Evolutionary conservation across 2,113 vertebrate species (phyloP), one percentile per base, ranked within the genome.

Genomic region (Lynx canadensis): DNA sequence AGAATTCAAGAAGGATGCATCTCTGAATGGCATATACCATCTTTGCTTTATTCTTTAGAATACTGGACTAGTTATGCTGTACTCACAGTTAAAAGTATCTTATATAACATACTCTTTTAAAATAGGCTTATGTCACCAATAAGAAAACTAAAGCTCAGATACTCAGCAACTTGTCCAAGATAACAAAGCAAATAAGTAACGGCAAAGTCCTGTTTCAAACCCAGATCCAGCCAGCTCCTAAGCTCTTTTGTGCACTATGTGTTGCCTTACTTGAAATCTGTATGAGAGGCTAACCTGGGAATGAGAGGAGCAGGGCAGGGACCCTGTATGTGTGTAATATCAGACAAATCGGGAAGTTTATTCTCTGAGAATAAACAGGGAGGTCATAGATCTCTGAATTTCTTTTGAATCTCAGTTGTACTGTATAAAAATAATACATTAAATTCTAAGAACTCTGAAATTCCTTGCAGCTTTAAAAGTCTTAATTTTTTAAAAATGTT

Each of bases 121-220:
- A 65, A 83, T n/a, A 41, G 15, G 31, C 29, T 87, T 25, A 68
- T 21, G 76, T 93, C 65, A 82, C 76, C 60, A 91, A 5, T 94
- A 65, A 80, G 33, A 80, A 90, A 90, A 57, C 65, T 71, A 82
- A 96, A 95, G 63, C 15, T 93, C 50, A 90, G 80, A 96, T 50
- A 95, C 78, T 76, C n/a, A 69, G 41, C 87, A 82, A 31, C 66
- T 90, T 93, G 55, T 29, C 63, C 55, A 79, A 38, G 36, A 82
- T 83, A 65, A 71, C 29, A 73, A 73, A 50, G 38, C 11, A 65
- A 93, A n/a, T 78, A 71, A 57, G 18, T 66, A 89, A 85, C 55
- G 69, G 31, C 31, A 82, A 33, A 89, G 76, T 91, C n/a, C 73
- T 78, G 19, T 27, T 69, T 83, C 50, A 95, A 82, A 94, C 41